Evolutionary conservation across 1,140 invertebrate species (phyloP).

Genomic region (Drosophila virilis): DNA sequence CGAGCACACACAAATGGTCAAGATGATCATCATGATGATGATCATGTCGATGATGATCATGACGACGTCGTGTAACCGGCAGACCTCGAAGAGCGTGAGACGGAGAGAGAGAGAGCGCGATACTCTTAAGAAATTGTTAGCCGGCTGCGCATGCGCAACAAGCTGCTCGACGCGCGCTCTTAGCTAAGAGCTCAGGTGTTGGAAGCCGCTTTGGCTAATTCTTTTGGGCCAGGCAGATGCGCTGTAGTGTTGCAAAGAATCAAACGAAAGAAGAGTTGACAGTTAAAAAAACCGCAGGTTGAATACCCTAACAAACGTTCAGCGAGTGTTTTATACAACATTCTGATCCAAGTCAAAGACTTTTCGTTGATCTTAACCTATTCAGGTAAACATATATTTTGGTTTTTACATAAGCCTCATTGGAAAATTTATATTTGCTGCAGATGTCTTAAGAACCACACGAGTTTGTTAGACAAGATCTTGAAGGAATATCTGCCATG

Average conservation of each 20-base stretch:
- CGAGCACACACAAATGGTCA: constrained; percentile 55
- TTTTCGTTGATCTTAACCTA: too few species aligned
- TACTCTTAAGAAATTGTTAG: constrained; percentile 32
- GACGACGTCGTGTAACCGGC: constrained; percentile 39
- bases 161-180: constrained; percentile 32
- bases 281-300: not conserved
- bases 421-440: too few species aligned
- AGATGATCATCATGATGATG: constrained; percentile 44
- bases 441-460: too few species aligned
- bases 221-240: constrained; percentile 25
- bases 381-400: too few species aligned
- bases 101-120: constrained; percentile 5
- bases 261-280: not conserved
- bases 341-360: too few species aligned
- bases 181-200: constrained; percentile 21
- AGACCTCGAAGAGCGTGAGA: constrained; percentile 31
- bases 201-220: not conserved
- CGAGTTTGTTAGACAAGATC: too few species aligned
- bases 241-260: constrained; percentile 32
- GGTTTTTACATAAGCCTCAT: too few species aligned
- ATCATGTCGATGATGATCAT: constrained; percentile 5
- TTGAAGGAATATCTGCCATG: too few species aligned
- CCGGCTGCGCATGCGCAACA: constrained; percentile 55
- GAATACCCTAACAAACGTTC: not conserved
- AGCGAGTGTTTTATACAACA: not conserved